Base-by-base conservation (phyloP, 2,888 invertebrate species). In the Rhimphoctona megacephalus region DNA sequence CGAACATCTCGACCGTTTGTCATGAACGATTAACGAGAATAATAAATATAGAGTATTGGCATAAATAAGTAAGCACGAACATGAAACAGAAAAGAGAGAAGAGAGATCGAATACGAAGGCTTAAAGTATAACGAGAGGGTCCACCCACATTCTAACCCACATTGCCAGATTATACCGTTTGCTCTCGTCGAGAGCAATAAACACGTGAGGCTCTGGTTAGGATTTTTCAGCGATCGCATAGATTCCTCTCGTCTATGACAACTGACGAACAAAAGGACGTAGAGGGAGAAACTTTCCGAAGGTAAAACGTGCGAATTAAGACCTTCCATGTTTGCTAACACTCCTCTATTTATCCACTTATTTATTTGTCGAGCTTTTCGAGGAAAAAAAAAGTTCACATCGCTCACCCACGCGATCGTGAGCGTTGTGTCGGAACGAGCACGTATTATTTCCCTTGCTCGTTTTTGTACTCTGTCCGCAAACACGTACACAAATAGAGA, bases 111-210 rank as follows among this genome's bases (percentile, higher is more conserved):
- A 83, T 83, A 64, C 74, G 66, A 43, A n/a, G 77, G 52, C 61
- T 76, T 52, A 61, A 85, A 87, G 88, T 87, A 85, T 83, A 88
- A 87, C 88, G 88, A 87, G 81, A 80, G 87, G 89, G 88, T 92
- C 91, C 92, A 91, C 92, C 92, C 92, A 91, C 92, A 92, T 91
- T 91, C 90, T 92, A 91, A 90, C 91, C 91, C 89, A 91, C 89
- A 92, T 92, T 90, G 85, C 81, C 79, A 81, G 83, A 87, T 85
- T 84, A 85, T 90, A 90, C 90, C 90, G 90, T 91, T 91, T 88
- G 85, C 69, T 77, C 87, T 72, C 49, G 64, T 61, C 57, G 61
- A 77, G 36, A 70, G 82, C 78, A 67, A 83, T 80, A 86, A 81
- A 86, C 74, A 83, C 70, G 70, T 70, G 70, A 54, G 57, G 25